Conservation (phyloP, 2,797 vertebrate species). For the Threskiornis aethiopicus region DNA sequence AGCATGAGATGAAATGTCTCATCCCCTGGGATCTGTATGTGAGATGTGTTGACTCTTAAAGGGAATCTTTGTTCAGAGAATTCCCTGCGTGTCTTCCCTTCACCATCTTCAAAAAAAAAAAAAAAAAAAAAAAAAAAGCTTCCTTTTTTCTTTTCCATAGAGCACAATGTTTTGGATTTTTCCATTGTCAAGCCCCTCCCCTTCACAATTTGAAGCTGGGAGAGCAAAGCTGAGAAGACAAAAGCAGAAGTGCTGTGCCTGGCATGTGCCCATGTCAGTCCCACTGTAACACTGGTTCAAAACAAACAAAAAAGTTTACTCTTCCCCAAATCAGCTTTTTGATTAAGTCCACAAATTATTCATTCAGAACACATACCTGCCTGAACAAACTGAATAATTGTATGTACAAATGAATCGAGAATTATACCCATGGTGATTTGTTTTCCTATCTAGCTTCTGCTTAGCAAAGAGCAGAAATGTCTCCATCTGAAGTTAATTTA, state of each 20-base stretch:
- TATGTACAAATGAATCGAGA: background rate
- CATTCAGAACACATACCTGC: background rate
- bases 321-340: background rate
- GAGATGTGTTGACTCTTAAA: slow-evolving; percentile 41
- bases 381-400: background rate
- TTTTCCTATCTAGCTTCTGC: background rate
- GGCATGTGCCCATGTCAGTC: background rate
- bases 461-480: background rate
- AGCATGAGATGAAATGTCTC: slow-evolving; percentile 30
- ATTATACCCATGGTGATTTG: background rate
- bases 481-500: background rate
- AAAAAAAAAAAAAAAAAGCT: background rate
- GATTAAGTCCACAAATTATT: background rate
- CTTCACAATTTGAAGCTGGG: background rate
- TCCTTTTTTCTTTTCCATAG: background rate
- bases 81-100: slow-evolving; percentile 30
- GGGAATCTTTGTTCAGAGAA: slow-evolving; percentile 19
- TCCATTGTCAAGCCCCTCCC: background rate
- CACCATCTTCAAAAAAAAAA: slow-evolving; percentile 23
- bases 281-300: background rate
- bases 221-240: background rate
- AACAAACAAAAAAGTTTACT: background rate
- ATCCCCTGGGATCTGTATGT: slow-evolving; percentile 18
- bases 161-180: background rate
- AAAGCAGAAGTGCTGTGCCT: background rate